Evolutionary conservation across 2,888 invertebrate genomes (phyloP).

Genomic region (Lasius platythorax): DNA sequence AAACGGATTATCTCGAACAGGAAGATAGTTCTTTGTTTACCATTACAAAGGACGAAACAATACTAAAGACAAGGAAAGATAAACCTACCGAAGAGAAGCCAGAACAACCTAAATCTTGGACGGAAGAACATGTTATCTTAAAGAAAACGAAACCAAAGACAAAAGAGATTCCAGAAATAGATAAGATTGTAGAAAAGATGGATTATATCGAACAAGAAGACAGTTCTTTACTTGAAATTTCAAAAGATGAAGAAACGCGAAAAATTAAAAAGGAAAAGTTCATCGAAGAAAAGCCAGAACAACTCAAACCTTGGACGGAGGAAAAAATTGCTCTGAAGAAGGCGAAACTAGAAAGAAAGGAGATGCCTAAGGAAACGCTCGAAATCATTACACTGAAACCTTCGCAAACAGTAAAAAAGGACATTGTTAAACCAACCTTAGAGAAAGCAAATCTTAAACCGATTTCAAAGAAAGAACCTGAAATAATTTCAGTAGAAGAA

Average conservation of each 20-base stretch:
- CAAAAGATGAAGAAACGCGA: conserved; percentile 53
- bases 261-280: conserved; percentile 61
- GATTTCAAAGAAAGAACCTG: conserved; percentile 65
- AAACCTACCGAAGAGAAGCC: conserved; percentile 31
- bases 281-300: conserved; percentile 50
- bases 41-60: conserved; percentile 46
- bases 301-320: conserved; percentile 78
- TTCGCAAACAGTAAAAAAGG: conserved; percentile 86
- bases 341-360: conserved; percentile 84
- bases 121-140: conserved; percentile 65
- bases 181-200: conserved; percentile 49
- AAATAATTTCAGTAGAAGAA: conserved; percentile 19
- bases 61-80: conserved; percentile 64
- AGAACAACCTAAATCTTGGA: conserved; percentile 82
- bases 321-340: conserved; percentile 86
- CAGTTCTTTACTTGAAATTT: conserved; percentile 57
- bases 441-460: conserved; percentile 76
- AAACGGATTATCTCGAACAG: conserved; percentile 78
- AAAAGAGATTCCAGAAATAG: conserved; percentile 71
- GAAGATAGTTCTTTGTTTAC: conserved; percentile 67
- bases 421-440: conserved; percentile 76
- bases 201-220: conserved; percentile 79
- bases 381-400: conserved; percentile 88
- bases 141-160: conserved; percentile 81
- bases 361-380: conserved; percentile 84